phyloP scores from a whole-genome alignment of 2,888 invertebrate genomes.

The Athalia rosae region DNA sequence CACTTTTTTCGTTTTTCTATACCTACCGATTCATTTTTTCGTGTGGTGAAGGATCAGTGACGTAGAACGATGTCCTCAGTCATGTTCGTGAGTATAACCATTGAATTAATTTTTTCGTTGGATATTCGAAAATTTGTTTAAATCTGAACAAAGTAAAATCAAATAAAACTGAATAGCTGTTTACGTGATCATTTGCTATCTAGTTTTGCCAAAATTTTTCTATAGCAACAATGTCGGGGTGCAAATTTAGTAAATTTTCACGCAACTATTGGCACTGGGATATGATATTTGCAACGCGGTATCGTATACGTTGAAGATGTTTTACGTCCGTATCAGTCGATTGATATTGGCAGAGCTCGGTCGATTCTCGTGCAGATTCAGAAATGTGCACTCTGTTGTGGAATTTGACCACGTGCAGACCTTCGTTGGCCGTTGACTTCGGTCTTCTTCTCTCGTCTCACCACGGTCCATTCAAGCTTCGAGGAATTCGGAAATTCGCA shows the following conservation, averaged over 20 bases:
- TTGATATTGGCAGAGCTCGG: conserved; percentile 15
- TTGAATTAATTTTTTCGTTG: not conserved
- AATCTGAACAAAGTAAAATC: not conserved
- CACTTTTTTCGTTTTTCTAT: too few relatives aligned
- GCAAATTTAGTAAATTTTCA: conserved; percentile 17
- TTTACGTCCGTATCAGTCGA: not conserved
- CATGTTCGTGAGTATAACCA: conserved; percentile 63
- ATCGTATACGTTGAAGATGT: not conserved
- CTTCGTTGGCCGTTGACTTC: too few relatives aligned
- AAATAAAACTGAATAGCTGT: too few relatives aligned
- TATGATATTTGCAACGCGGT: conserved; percentile 11
- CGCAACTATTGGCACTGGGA: conserved; percentile 26
- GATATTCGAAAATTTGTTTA: not conserved
- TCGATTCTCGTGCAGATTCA: too few relatives aligned
- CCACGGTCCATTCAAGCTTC: too few relatives aligned
- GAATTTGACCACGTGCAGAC: too few relatives aligned
- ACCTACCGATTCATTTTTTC: not conserved
- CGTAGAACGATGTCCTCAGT: conserved; percentile 62
- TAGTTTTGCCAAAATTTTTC: not conserved
- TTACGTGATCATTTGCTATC: too few relatives aligned
- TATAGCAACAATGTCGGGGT: conserved; percentile 20
- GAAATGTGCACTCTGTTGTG: too few relatives aligned
- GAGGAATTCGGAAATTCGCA: too few relatives aligned
- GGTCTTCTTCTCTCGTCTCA: too few relatives aligned
- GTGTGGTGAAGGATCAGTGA: conserved; percentile 39